Base-by-base conservation (phyloP, 2,113 vertebrate species). In the Perca fluviatilis region DNA sequence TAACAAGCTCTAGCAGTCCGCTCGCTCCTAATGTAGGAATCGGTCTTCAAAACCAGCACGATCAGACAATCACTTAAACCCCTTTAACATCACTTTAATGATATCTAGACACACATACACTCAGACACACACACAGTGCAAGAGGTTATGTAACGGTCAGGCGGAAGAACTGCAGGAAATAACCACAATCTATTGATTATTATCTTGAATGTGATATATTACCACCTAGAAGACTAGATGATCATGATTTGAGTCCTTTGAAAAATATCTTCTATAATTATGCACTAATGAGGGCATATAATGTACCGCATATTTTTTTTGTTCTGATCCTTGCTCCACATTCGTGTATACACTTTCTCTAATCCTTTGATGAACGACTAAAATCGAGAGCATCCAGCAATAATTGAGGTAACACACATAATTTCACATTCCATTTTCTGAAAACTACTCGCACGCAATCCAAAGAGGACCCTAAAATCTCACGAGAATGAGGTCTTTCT, bases 71-170 rank as follows among this genome's bases (percentile, higher is more conserved):
- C 87, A 89, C 86, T 91, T 90, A 92, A 84, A 77, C 43, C 79
- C 80, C 87, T 90, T 85, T 88, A 93, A 91, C 83, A 91, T 93
- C 90, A 90, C 79, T 85, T 83, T 88, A 91, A 92, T 89, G 88
- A 90, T 86, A 72, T 76, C 81, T 61, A 58, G 67, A 68, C 83
- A 61, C 63, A 72, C 74, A 27, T 40, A 56, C n/a, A 47, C 18
- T 46, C 23, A 19, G 23, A 58, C 33, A 43, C 66, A 79, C 70
- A 82, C 33, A 70, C 0, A 80, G 13, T 21, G 13, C 6, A 58
- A 19, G 58, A 75, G 74, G 25, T 90, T 89, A 85, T 84, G 77
- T 57, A 89, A 90, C n/a, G 49, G 69, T 79, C 54, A 73, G 56
- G 49, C n/a, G 43, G 58, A 84, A 79, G 71, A 77, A 73, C 33